These are phyloP conservation scores for Cyclina sinensis DNA, from an alignment of 1,140 invertebrate species.

Conservation along the genomic window DNA sequence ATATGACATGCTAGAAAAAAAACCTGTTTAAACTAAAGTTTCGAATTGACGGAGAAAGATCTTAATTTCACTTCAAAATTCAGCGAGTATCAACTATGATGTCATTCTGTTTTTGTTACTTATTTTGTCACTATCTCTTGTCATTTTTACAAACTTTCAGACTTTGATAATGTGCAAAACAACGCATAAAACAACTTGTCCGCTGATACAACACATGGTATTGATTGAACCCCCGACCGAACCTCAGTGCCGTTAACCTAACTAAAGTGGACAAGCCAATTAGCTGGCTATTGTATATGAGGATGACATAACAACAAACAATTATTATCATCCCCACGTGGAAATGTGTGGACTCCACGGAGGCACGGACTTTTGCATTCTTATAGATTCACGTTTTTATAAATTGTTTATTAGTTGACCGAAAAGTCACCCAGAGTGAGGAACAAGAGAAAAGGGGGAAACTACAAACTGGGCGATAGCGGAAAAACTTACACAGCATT, in stretches of 20 bases:
- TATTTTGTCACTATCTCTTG: too few relatives aligned
- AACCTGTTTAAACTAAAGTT: too few relatives aligned
- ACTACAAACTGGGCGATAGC: neutral
- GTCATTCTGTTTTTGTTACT: too few relatives aligned
- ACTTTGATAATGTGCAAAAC: too few relatives aligned
- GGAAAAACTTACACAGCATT: neutral
- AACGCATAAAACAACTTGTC: too few relatives aligned
- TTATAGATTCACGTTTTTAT: neutral
- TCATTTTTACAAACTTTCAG: too few relatives aligned
- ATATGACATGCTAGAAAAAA: too few relatives aligned
- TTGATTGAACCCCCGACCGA: slow-evolving; percentile 1
- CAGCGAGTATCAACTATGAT: too few relatives aligned
- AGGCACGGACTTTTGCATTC: neutral
- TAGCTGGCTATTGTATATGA: slow-evolving; percentile 29
- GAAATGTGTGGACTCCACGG: neutral
- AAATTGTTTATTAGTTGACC: slow-evolving; percentile 26
- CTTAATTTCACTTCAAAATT: too few relatives aligned
- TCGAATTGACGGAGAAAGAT: too few relatives aligned
- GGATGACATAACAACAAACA: slow-evolving; percentile 28
- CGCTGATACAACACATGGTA: too few relatives aligned
- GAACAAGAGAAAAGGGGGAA: neutral
- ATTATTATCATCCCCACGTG: slow-evolving; percentile 26
- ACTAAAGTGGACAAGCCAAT: slow-evolving; percentile 49
- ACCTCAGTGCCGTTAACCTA: slow-evolving; percentile 18
- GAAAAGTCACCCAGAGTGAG: neutral